phyloP scores from a whole-genome alignment of 1,140 invertebrate species.

The Drosophila pseudoobscura region DNA sequence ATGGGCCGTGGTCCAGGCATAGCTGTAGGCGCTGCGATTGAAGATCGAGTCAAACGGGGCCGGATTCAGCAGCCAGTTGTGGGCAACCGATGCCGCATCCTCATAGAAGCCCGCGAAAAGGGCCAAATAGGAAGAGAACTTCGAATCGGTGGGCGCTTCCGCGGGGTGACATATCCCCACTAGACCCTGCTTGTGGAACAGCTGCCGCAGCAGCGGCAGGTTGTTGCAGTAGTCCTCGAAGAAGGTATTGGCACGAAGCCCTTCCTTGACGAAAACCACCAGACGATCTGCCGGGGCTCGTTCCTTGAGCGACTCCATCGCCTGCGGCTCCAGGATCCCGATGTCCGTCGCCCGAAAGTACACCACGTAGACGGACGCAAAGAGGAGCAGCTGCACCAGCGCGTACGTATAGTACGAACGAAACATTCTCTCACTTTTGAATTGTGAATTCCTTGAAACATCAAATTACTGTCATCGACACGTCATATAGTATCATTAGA shows the following conservation, averaged over 20 bases:
- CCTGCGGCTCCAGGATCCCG: conserved; percentile 83
- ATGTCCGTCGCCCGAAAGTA: conserved; percentile 87
- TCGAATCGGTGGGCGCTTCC: conserved; percentile 94
- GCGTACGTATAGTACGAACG: conserved; percentile 8
- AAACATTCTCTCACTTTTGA: conserved; percentile 20
- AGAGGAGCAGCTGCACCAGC: conserved; percentile 84
- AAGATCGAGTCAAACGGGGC: conserved; percentile 97
- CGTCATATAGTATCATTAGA: neutral
- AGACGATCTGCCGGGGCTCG: conserved; percentile 88
- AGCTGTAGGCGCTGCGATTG: conserved; percentile 88
- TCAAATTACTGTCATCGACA: too few relatives aligned
- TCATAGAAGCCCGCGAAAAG: conserved; percentile 96
- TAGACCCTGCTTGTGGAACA: conserved; percentile 85
- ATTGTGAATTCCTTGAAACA: neutral
- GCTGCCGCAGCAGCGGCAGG: conserved; percentile 44
- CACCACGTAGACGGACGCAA: conserved; percentile 86
- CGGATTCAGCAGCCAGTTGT: conserved; percentile 93
- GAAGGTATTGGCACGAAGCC: conserved; percentile 92
- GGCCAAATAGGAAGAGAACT: conserved; percentile 97
- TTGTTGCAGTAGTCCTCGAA: conserved; percentile 80
- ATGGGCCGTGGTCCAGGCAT: conserved; percentile 96
- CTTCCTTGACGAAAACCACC: conserved; percentile 94
- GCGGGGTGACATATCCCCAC: conserved; percentile 95
- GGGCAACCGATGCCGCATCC: conserved; percentile 87
- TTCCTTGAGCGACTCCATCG: conserved; percentile 83